Conservation (phyloP, 2,797 vertebrate genomes). For the Etheostoma perlongum region DNA sequence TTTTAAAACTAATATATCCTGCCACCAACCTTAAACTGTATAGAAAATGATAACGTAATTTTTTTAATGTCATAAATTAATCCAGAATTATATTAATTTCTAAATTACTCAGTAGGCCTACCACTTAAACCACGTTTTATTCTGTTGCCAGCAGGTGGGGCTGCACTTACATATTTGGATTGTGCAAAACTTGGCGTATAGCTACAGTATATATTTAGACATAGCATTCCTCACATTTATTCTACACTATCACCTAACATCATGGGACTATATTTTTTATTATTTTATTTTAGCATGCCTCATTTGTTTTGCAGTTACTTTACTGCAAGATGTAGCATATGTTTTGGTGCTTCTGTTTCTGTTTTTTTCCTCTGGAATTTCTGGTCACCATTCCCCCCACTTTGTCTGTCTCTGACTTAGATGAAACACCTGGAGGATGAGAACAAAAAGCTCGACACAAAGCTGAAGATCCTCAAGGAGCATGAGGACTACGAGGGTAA, state of each 20-base stretch:
- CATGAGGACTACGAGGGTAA: conserved; percentile 79
- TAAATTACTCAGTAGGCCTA: too few relatives aligned
- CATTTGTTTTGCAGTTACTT: background rate
- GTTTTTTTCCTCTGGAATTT: too few relatives aligned
- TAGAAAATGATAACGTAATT: too few relatives aligned
- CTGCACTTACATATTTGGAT: background rate
- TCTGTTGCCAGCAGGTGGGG: conserved; percentile 1
- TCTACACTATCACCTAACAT: background rate
- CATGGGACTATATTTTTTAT: too few relatives aligned
- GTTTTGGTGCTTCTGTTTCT: background rate
- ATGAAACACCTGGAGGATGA: conserved; percentile 82
- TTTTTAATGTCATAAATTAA: background rate
- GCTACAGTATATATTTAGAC: background rate
- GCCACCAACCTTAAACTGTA: too few relatives aligned
- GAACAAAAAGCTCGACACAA: conserved; percentile 79
- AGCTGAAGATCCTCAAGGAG: conserved; percentile 81
- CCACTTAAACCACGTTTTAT: too few relatives aligned
- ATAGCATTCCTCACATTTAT: background rate
- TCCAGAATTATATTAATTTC: background rate
- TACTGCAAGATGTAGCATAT: background rate
- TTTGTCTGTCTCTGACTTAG: conserved; percentile 51
- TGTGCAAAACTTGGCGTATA: background rate
- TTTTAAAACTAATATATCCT: too few relatives aligned
- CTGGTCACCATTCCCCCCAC: too few relatives aligned
- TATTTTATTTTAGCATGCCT: background rate